Conservation (phyloP, 1,140 invertebrate genomes). For the Maconellicoccus hirsutus region DNA sequence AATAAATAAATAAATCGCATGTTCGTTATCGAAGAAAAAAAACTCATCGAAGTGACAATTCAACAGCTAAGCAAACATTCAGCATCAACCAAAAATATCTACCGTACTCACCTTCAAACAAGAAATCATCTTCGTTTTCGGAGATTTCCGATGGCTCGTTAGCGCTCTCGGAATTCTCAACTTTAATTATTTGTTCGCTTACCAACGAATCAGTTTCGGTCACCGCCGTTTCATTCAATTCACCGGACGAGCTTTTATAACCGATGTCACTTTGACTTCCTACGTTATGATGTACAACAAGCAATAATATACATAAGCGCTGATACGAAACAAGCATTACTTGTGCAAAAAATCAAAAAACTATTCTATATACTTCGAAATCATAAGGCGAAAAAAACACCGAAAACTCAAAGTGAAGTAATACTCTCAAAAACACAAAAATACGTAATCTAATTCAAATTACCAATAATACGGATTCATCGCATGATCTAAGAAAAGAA, state of each 20-base stretch:
- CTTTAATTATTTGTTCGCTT: not conserved
- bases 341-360: not conserved
- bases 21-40: too few species aligned
- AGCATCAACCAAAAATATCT: not conserved
- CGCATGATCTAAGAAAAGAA: too few species aligned
- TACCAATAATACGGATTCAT: too few species aligned
- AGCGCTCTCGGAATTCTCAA: not conserved
- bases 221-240: not conserved
- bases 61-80: not conserved
- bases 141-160: not conserved
- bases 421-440: too few species aligned
- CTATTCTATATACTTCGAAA: too few species aligned
- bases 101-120: not conserved
- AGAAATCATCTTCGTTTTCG: not conserved
- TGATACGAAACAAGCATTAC: not conserved
- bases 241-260: not conserved
- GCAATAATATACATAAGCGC: constrained; percentile 10
- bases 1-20: too few species aligned
- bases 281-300: constrained; percentile 10
- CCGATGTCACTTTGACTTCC: not conserved
- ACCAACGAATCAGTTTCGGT: not conserved
- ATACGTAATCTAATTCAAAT: too few species aligned
- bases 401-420: too few species aligned
- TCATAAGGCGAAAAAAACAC: too few species aligned
- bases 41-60: too few species aligned